Evolutionary conservation across 1,140 invertebrate species (phyloP), one percentile per base, ranked within the genome.

Genomic region (Belonocnema kinseyi): DNA sequence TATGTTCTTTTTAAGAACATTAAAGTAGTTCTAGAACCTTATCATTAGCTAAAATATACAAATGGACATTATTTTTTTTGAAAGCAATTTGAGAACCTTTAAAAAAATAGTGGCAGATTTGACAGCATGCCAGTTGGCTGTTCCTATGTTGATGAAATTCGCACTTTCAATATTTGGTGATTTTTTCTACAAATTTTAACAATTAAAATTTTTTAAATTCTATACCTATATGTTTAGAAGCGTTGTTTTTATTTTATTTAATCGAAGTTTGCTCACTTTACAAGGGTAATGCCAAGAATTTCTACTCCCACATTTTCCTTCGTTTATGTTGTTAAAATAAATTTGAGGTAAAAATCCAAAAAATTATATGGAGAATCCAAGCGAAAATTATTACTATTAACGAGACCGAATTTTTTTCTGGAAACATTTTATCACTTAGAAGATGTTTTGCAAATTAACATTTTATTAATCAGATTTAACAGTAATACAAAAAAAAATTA

Each of bases 51-150:
- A 33, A 33, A 33, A 33, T 33, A 33, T 4, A 33, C 4, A 5
- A 33, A 33, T 33, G 26, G 13, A 70, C 8, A 51, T 70, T 46
- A 71, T 71, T 72, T 76, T 21, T n/a, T 13, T 72, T 33, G 26
- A 33, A 33, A 33, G 26, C 5, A 52, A 46, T 70, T 56, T 19
- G 2, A 7, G 10, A 4, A 85, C 84, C 26, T 80, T 79, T 33
- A 81, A 46, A 53, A 80, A 82, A 11, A 76, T 76, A 12, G 84
- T 76, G 0, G 58, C 75, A 7, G 70, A 19, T 21, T 85, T 82
- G 12, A 85, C 84, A 50, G 84, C 77, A 13, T 81, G 81, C 82
- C 84, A 84, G 51, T 85, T 85, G 14, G 84, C 83, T 7, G 76
- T 84, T 14, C 82, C 84, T 19, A 19, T 56, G 12, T 56, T 11